Evolutionary conservation across 2,888 invertebrate species (phyloP).

Genomic region (Parapristionchus giblindavisi): DNA sequence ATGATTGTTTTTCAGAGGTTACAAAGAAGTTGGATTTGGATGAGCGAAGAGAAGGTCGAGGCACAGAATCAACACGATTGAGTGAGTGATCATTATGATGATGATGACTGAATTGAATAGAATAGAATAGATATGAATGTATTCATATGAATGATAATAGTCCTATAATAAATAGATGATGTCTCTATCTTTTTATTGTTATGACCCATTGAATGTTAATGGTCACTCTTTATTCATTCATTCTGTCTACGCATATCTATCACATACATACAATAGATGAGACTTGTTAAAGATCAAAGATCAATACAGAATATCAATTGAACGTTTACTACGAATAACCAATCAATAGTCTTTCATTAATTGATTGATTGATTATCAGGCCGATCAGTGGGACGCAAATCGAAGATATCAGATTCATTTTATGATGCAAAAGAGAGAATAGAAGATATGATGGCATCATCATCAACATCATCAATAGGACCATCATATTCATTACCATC

Average conservation of each 20-base stretch:
- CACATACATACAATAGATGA: no score
- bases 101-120: not conserved
- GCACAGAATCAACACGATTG: constrained; percentile 12
- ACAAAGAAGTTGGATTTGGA: constrained; percentile 34
- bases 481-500: constrained; percentile 24
- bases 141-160: not conserved
- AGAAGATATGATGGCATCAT: constrained; percentile 14
- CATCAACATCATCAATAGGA: not conserved
- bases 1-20: constrained; percentile 21
- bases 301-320: no score
- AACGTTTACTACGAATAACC: no score
- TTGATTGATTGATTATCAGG: not conserved
- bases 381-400: constrained; percentile 54
- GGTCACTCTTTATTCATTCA: no score
- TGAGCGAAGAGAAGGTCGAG: constrained; percentile 25
- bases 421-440: constrained; percentile 45
- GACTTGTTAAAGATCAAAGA: no score
- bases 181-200: not conserved
- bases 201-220: not conserved
- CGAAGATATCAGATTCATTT: constrained; percentile 54
- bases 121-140: not conserved
- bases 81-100: not conserved
- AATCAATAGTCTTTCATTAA: no score
- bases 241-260: no score
- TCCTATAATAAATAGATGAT: not conserved